Base-by-base conservation (phyloP, 2,888 invertebrate species). In the Zaprionus obscuricornis region DNA sequence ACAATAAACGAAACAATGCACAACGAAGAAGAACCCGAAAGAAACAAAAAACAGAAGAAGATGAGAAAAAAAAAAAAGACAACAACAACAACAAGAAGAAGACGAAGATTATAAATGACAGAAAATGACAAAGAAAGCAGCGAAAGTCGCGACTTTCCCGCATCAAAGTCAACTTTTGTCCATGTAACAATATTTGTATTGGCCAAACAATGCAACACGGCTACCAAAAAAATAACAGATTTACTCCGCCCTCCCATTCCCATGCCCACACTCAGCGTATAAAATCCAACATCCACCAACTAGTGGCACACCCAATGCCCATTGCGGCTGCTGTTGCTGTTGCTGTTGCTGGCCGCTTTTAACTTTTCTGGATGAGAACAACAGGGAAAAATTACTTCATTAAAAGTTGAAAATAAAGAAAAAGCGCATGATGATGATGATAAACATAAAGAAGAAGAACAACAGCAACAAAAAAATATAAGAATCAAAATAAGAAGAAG, bases 301-400 rank as follows among this genome's bases (percentile, higher is more conserved):
- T 33, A n/a, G n/a, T n/a, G n/a, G n/a, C n/a, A n/a, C n/a, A n/a
- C n/a, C n/a, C n/a, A n/a, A n/a, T n/a, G n/a, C n/a, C n/a, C n/a
- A n/a, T n/a, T n/a, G n/a, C n/a, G n/a, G n/a, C n/a, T n/a, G n/a
- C n/a, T n/a, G n/a, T n/a, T n/a, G n/a, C n/a, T n/a, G n/a, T n/a
- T n/a, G n/a, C n/a, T n/a, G n/a, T n/a, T n/a, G 5, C 4, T 4
- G 24, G 24, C 5, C 24, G 8, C 5, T 24, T 6, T 4, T 8
- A 24, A 24, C 24, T n/a, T n/a, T n/a, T n/a, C n/a, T 29, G 6
- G 20, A 10, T 22, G 39, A 50, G 31, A 50, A 52, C 51, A 45
- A 24, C 34, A 47, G 46, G 59, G 70, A 81, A 66, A 79, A 79
- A 78, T 79, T 65, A 86, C 86, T 86, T 78, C 78, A 78, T 78